phyloP scores from a whole-genome alignment of 2,797 vertebrate genomes.

The Acipenser transmontanus region DNA sequence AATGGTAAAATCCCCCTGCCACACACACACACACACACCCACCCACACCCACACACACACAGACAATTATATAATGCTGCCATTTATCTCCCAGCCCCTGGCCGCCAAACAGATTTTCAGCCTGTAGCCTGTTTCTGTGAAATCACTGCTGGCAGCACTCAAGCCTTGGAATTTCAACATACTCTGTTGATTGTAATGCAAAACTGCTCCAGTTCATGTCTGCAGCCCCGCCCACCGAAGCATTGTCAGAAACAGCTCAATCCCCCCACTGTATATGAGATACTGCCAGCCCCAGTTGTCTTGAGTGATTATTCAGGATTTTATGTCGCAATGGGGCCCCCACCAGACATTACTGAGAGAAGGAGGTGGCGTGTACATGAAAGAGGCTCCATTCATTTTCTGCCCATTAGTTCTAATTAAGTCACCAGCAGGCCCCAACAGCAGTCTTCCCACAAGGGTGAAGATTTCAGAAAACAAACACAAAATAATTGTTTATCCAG shows the following conservation, averaged over 20 bases:
- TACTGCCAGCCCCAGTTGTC: too few species aligned
- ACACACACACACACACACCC: neutral
- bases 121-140: neutral
- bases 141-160: neutral
- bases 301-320: too few species aligned
- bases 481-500: neutral
- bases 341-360: neutral
- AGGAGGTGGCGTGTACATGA: neutral
- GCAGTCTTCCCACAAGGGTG: neutral
- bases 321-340: neutral
- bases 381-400: neutral
- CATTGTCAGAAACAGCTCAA: too few species aligned
- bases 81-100: neutral
- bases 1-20: neutral
- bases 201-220: neutral
- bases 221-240: neutral
- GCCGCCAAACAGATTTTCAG: neutral
- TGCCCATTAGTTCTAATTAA: neutral
- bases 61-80: neutral
- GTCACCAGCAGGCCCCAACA: neutral
- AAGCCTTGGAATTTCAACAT: neutral
- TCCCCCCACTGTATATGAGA: too few species aligned
- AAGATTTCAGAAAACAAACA: neutral
- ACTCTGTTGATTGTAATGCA: neutral
- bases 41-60: constrained; percentile 5